Evolutionary conservation across 2,888 invertebrate species (phyloP), one percentile per base, ranked within the genome.

Genomic region (Thecophora atra): DNA sequence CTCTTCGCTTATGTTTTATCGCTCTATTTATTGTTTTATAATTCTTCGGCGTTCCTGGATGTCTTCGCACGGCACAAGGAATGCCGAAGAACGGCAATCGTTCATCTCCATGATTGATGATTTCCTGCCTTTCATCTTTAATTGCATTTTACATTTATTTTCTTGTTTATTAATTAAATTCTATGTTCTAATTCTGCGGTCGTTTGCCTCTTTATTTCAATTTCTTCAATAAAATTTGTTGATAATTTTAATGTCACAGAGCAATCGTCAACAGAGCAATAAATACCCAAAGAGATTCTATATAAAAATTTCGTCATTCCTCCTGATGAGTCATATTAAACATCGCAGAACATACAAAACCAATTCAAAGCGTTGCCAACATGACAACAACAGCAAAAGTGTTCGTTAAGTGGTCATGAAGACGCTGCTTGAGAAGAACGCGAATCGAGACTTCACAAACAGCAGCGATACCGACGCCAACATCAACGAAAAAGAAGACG

Each of bases 271-370:
- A n/a, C n/a, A n/a, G n/a, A n/a, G n/a, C n/a, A n/a, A n/a, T n/a
- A n/a, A n/a, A n/a, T n/a, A n/a, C n/a, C n/a, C n/a, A n/a, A n/a
- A n/a, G n/a, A n/a, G 19, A 13, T 24, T 11, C 56, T 56, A 11
- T 56, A 56, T 24, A 56, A 30, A n/a, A 63, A 60, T 69, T 28
- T 19, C 15, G 51, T 69, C 44, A 69, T 69, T 67, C 30, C n/a
- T n/a, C 21, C 68, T 1, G 58, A 24, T 42, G 21, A 26, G 21
- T 8, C 19, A 30, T 47, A 37, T 2, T 47, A 11, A 47, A 11
- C 47, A 47, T 58, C 19, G n/a, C 37, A 42, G 21, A 37, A 54
- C 28, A 44, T 17, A 19, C 19, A 52, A 66, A 66, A 51, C 26
- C 51, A n/a, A 54, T 51, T 52, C 52, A 56, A 24, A 11, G 42